Evolutionary conservation across 2,113 vertebrate species (phyloP), one percentile per base, ranked within the genome.

Genomic region (Trematocara unimaculatum): DNA sequence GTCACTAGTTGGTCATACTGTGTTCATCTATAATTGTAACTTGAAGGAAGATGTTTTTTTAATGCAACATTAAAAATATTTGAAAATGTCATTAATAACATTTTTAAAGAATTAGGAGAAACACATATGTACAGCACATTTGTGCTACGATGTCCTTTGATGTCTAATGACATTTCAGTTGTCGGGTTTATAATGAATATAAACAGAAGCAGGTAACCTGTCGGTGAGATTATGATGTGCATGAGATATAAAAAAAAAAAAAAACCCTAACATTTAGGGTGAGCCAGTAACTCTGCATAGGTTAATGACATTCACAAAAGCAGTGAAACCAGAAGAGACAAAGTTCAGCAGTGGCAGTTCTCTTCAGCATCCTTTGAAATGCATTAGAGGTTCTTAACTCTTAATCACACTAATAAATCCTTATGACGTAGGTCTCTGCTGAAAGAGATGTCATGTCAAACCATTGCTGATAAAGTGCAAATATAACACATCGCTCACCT

Each of bases 401-500:
- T 42, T 45, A 79, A 42, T 31, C 13, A 77, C 35, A 33, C 79
- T 64, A 8, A 83, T 10, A 20, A 45, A 74, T 74, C 23, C 15
- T 49, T 29, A 49, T 49, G 42, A 74, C 6, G 81, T 11, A 70
- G 38, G 38, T 33, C 4, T 89, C 23, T 81, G 31, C 47, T 55
- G 15, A 64, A 83, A 23, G 23, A 82, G 23, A 62, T 38, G 67
- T 55, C 13, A 77, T 23, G 18, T 8, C 23, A 72, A 29, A 81
- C 78, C 78, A 79, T 26, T 33, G 33, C 31, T 87, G 17, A 49
- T 49, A 53, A 45, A 84, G 70, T 38, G 35, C 12, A 79, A 38
- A 83, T n/a, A 42, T 55, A 79, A 49, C 47, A n/a, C 56, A 26
- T 56, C 55, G 49, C 97, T 93, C 95, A 99, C 99, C 99, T 96